Conservation (phyloP, 2,113 vertebrate genomes). For the Nansenia antarctica region DNA sequence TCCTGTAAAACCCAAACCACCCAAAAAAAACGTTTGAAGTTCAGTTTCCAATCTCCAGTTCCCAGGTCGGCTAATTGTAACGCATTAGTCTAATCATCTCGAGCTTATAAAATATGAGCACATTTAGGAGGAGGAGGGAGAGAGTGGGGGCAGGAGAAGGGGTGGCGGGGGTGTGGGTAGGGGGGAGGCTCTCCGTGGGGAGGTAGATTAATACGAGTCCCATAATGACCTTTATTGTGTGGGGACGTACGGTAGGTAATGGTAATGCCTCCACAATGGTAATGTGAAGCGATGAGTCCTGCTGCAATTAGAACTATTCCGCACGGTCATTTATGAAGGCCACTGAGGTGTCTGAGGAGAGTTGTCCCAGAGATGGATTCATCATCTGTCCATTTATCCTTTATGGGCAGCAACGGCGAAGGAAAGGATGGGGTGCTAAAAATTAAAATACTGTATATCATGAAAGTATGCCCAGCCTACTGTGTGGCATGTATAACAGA, state of each 20-base stretch:
- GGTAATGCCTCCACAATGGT: conserved; percentile 30
- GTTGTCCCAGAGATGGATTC: neutral
- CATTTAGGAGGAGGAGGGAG: neutral
- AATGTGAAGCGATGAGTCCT: conserved; percentile 38
- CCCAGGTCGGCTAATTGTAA: conserved; percentile 29
- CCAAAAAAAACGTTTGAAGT: too few relatives aligned
- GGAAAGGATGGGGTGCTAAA: neutral
- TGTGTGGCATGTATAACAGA: too few relatives aligned
- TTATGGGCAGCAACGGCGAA: too few relatives aligned
- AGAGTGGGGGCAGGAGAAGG: too few relatives aligned
- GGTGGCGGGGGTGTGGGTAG: too few relatives aligned
- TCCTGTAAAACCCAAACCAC: too few relatives aligned
- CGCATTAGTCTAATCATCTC: conserved; percentile 23
- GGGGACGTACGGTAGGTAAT: conserved; percentile 47
- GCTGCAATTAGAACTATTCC: conserved; percentile 49
- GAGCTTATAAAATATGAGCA: conserved; percentile 30
- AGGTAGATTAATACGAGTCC: conserved; percentile 49
- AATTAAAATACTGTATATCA: too few relatives aligned
- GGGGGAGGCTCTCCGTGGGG: too few relatives aligned
- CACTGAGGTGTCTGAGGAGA: too few relatives aligned
- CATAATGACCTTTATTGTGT: conserved; percentile 59
- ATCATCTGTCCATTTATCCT: neutral
- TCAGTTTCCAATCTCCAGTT: conserved; percentile 1
- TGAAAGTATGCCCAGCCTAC: too few relatives aligned
- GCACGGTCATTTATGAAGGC: too few relatives aligned